phyloP scores from a whole-genome alignment of 2,113 vertebrate species.

The Catagonus wagneri region DNA sequence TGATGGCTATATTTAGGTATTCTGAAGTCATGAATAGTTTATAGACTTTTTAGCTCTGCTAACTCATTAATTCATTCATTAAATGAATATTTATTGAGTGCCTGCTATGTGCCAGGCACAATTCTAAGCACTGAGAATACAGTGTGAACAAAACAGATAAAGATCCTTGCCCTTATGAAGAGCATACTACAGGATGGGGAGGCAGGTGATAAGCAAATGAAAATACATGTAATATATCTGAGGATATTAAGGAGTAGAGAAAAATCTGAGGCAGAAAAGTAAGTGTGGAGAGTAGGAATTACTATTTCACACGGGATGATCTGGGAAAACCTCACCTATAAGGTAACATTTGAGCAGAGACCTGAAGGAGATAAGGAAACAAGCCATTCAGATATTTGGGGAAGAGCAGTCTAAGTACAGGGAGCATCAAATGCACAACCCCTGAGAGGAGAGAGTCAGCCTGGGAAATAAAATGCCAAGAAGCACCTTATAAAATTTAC shows the following conservation, averaged over 20 bases:
- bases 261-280: not conserved
- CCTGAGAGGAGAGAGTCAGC: not conserved
- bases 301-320: not conserved
- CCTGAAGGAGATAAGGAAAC: not conserved
- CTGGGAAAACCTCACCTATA: not conserved
- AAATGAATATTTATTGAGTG: not conserved
- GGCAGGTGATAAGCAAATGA: not conserved
- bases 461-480: not conserved
- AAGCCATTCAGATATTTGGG: not conserved
- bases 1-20: not conserved
- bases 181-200: not conserved
- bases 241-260: not conserved
- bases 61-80: constrained; percentile 1
- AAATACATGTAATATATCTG: not conserved
- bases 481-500: too few relatives aligned
- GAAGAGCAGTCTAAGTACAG: not conserved
- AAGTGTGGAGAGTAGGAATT: not conserved
- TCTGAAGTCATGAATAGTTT: not conserved
- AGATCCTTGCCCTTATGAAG: not conserved
- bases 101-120: not conserved
- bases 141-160: not conserved
- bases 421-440: not conserved
- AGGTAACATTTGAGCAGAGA: not conserved
- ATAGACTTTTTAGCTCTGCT: not conserved
- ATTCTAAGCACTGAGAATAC: not conserved